A percentile compares a stretch with the other conserved stretches of the same genome.
These are phyloP conservation scores for Globicephala melas DNA, from an alignment of 2,113 vertebrate genomes.

Conservation along the genomic window DNA sequence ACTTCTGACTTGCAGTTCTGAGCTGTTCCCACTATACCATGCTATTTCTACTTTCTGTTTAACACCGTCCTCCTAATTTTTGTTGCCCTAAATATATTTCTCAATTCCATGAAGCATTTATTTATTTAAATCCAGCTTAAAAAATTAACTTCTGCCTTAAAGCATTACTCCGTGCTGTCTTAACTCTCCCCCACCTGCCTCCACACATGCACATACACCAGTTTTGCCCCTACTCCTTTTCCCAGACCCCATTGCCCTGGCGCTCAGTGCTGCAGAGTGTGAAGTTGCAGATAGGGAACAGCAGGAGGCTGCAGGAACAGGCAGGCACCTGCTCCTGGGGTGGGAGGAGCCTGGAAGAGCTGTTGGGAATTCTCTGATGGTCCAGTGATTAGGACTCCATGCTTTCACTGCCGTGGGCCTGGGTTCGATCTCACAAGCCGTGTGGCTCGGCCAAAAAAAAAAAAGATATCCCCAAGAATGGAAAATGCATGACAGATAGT, in stretches of 20 bases:
- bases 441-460: too few species aligned
- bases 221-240: neutral
- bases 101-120: neutral
- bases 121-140: constrained; percentile 30
- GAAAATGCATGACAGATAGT: too few species aligned
- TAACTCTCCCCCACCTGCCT: neutral
- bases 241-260: neutral
- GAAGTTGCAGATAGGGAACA: neutral
- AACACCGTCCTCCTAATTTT: neutral
- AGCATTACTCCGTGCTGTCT: neutral
- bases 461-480: too few species aligned
- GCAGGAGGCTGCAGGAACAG: neutral
- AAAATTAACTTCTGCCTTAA: neutral
- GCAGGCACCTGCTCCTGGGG: neutral
- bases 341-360: neutral
- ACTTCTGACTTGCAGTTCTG: neutral
- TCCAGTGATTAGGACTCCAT: too few species aligned
- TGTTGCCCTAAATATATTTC: neutral
- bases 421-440: too few species aligned
- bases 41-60: constrained; percentile 2
- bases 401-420: too few species aligned
- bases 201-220: neutral
- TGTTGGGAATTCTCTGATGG: neutral
- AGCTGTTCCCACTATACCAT: neutral
- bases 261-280: neutral